Evolutionary conservation across 2,888 invertebrate species (phyloP).

Genomic region (Beris morrisii): DNA sequence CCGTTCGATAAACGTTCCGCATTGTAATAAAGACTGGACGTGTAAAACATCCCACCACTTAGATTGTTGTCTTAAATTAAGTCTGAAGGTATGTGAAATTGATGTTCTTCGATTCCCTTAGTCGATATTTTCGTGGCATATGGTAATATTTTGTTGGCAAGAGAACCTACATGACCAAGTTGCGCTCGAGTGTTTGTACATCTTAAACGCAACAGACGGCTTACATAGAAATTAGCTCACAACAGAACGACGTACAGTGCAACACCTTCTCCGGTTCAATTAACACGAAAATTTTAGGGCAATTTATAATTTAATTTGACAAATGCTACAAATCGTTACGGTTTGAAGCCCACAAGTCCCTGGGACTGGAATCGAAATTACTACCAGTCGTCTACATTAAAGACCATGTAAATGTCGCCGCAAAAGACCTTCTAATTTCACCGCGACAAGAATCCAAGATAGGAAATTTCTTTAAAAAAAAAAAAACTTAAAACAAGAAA

Average conservation of each 20-base stretch:
- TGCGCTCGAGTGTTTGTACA: no score
- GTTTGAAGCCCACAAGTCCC: conserved; percentile 2
- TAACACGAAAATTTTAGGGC: conserved; percentile 23
- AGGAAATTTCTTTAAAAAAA: neutral
- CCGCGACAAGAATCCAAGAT: neutral
- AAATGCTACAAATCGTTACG: conserved; percentile 30
- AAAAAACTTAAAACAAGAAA: neutral
- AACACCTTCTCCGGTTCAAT: conserved; percentile 27
- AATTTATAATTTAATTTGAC: conserved; percentile 26
- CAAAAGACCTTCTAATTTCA: neutral
- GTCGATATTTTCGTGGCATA: no score
- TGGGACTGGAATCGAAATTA: neutral
- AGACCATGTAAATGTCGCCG: conserved; percentile 4
- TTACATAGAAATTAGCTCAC: conserved; percentile 12
- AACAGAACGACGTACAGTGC: neutral
- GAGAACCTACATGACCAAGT: no score
- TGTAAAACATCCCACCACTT: no score
- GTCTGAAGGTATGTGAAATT: no score
- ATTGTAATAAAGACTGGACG: no score
- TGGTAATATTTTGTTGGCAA: no score
- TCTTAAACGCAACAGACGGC: conserved; percentile 17
- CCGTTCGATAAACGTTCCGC: no score
- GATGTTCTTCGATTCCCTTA: no score
- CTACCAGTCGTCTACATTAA: neutral
- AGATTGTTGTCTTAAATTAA: no score